Evolutionary conservation across 2,888 invertebrate species (phyloP), one percentile per base, ranked within the genome.

Genomic region (Plusia festucae): DNA sequence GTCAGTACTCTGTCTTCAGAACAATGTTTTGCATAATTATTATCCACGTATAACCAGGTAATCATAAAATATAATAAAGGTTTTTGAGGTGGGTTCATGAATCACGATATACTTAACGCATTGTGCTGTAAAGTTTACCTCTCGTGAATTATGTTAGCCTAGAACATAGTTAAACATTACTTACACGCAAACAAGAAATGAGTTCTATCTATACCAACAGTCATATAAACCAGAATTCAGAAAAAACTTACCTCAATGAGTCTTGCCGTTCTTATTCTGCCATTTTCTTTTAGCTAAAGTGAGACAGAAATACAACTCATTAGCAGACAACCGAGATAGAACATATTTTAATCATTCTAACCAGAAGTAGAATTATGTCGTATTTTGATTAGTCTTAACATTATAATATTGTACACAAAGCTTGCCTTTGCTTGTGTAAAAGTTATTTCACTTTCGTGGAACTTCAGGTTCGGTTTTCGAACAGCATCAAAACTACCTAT

Each of bases 361-460:
- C 20, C 46, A 49, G 46, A 49, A 20, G 9, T 20, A 18, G 18
- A 49, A n/a, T n/a, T 49, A 49, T 20, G 18, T 18, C 20, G 46
- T 49, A 13, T 11, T 27, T 54, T 52, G 32, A 65, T 74, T 63
- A 60, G 4, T 58, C 34, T 24, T 20, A 52, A 63, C 24, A 59
- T 53, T 32, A 68, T 60, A 52, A 63, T 22, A 59, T 53, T 32
- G 67, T 60, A 55, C 15, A 24, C 58, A 66, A 61, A 9, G 27
- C 52, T 54, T 51, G 63, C 34, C 58, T 60, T 54, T 51, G 63
- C 34, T 56, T 60, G 6, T 73, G 67, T 78, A 60, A 75, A 81
- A 75, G 60, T 79, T 83, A 82, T 79, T 85, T 86, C 82, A 86
- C 85, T 85, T 88, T 88, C 83, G 70, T 83, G 86, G 84, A 88